Evolutionary conservation across 2,797 vertebrate species (phyloP).

Genomic region (Alca torda): DNA sequence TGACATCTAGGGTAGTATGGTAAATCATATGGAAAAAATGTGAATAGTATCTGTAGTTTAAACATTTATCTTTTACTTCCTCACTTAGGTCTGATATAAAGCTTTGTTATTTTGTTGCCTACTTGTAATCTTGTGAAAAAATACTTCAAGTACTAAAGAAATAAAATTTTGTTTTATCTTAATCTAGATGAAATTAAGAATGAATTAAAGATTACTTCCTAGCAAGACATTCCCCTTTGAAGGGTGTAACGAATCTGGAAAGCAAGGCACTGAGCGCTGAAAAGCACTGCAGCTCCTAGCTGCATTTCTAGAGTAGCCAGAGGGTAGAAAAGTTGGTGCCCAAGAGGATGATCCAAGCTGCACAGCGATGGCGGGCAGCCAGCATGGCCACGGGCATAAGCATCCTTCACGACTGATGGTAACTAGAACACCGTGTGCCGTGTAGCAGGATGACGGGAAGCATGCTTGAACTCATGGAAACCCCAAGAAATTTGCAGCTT

Average conservation of each 20-base stretch:
- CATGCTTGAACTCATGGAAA: background rate
- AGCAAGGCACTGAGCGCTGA: background rate
- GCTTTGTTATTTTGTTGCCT: background rate
- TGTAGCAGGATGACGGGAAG: background rate
- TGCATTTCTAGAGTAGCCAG: background rate
- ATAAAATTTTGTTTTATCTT: background rate
- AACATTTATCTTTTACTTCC: background rate
- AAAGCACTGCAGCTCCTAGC: background rate
- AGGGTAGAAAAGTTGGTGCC: background rate
- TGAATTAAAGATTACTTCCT: background rate
- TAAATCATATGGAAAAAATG: background rate
- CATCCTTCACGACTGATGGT: background rate
- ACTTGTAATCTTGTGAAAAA: background rate
- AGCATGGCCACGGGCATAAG: fast-evolving
- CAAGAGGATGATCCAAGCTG: too few species aligned
- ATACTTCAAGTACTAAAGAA: background rate
- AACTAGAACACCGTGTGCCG: background rate
- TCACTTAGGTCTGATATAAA: background rate
- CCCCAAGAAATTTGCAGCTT: constrained; percentile 13
- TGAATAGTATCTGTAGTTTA: background rate
- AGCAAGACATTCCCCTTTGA: background rate
- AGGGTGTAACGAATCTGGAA: background rate
- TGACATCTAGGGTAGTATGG: background rate
- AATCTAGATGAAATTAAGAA: background rate
- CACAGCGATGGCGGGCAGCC: background rate